Percentiles rank a stretch among this genome's conserved stretches.
Conservation (phyloP, 2,113 vertebrate species). For the Alethe diademata region DNA sequence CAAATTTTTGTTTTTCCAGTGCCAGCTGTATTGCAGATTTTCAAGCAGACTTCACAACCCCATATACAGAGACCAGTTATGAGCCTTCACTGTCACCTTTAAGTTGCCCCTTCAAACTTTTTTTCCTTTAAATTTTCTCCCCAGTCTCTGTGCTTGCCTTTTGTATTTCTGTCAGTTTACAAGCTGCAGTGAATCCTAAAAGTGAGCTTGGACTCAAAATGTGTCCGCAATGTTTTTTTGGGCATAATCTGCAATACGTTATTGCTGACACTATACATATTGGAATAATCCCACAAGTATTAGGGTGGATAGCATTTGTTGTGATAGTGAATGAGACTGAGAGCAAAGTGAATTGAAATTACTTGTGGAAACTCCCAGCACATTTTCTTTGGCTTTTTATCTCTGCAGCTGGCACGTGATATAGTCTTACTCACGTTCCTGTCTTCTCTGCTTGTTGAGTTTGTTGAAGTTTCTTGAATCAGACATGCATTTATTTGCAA, state of each 20-base stretch:
- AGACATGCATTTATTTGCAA: background rate
- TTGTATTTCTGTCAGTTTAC: background rate
- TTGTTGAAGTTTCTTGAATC: background rate
- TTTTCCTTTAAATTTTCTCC: background rate
- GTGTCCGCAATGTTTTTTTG: background rate
- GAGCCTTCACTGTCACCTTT: background rate
- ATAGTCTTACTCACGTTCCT: background rate
- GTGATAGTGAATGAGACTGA: background rate
- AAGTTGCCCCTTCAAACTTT: background rate
- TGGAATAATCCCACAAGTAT: background rate
- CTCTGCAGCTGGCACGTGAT: background rate
- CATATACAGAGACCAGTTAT: background rate
- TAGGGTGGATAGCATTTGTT: background rate
- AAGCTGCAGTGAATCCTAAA: background rate
- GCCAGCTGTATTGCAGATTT: background rate
- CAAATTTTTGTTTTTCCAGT: background rate
- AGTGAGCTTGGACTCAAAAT: background rate
- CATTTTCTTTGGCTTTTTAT: background rate
- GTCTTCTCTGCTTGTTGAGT: background rate
- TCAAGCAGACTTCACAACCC: background rate
- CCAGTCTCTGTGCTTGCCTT: background rate
- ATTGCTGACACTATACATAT: background rate
- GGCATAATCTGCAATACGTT: background rate
- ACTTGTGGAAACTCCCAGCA: background rate
- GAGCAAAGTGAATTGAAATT: background rate